Evolutionary conservation across 2,113 vertebrate genomes (phyloP).

Genomic region (Actenoides hombroni): DNA sequence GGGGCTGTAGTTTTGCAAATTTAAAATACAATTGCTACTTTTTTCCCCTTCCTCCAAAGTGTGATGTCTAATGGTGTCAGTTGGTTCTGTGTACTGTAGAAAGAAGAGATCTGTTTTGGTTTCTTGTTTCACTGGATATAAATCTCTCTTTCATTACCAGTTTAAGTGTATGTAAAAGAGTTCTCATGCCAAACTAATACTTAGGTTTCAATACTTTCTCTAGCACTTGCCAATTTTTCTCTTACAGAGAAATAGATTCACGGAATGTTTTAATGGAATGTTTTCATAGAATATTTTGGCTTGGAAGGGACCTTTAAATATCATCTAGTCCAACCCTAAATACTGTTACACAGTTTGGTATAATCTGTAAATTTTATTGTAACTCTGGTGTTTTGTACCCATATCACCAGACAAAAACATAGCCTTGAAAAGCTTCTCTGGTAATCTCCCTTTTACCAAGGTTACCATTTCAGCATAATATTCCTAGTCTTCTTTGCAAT

Average conservation of each 20-base stretch:
- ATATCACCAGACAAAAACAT: not conserved
- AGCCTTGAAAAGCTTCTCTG: not conserved
- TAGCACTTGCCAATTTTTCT: not conserved
- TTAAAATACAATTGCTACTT: not conserved
- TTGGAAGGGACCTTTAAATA: not conserved
- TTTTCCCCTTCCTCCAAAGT: accelerated
- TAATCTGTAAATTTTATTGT: not conserved
- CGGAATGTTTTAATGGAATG: not conserved
- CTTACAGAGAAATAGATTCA: not conserved
- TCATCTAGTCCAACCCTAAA: not conserved
- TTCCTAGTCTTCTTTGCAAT: not conserved
- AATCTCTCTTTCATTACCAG: not conserved
- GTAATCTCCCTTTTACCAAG: not conserved
- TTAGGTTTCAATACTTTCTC: not conserved
- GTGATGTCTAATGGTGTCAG: accelerated
- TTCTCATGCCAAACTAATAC: not conserved
- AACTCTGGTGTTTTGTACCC: not conserved
- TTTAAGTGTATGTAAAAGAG: not conserved
- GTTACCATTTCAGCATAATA: not conserved
- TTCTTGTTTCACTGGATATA: not conserved
- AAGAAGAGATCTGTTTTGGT: not conserved
- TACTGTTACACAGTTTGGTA: not conserved
- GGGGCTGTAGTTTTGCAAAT: not conserved
- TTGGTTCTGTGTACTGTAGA: not conserved
- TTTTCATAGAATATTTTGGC: not conserved